Percentiles rank a stretch among this genome's conserved stretches.
These are phyloP conservation scores for Diadegma fenestrale DNA, from an alignment of 2,888 invertebrate species.

Conservation along the genomic window DNA sequence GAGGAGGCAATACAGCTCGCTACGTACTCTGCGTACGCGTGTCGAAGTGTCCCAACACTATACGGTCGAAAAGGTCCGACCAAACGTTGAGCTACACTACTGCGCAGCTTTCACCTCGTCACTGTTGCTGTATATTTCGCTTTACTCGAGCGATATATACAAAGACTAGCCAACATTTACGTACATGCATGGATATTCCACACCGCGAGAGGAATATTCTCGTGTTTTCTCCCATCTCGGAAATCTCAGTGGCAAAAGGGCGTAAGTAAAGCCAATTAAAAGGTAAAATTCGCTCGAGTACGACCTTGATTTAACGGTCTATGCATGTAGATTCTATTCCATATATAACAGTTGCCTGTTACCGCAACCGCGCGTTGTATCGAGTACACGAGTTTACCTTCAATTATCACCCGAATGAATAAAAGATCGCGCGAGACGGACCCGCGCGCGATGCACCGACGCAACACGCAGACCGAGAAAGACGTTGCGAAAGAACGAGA, in stretches of 20 bases:
- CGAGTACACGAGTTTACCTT: slow-evolving; percentile 80
- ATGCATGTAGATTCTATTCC: slow-evolving; percentile 14
- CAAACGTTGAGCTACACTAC: slow-evolving; percentile 55
- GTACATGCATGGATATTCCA: slow-evolving; percentile 41
- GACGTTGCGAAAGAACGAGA: neutral
- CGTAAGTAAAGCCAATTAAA: neutral
- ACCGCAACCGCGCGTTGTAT: slow-evolving; percentile 70
- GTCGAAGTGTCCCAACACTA: slow-evolving; percentile 39
- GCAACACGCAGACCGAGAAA: slow-evolving; percentile 1
- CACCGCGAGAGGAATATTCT: neutral
- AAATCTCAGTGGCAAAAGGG: slow-evolving; percentile 4
- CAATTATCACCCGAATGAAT: slow-evolving; percentile 82
- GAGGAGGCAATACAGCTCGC: slow-evolving; percentile 29
- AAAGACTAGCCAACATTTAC: slow-evolving; percentile 10
- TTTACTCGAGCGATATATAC: slow-evolving; percentile 28
- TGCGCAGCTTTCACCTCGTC: slow-evolving; percentile 31
- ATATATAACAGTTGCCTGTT: slow-evolving; percentile 42
- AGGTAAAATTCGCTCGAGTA: neutral
- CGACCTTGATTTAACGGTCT: slow-evolving; percentile 5
- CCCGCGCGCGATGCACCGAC: slow-evolving; percentile 5
- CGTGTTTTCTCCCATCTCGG: neutral
- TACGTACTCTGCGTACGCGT: slow-evolving; percentile 23
- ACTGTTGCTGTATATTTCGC: slow-evolving; percentile 35
- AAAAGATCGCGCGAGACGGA: slow-evolving; percentile 77
- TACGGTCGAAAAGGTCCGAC: slow-evolving; percentile 44